Conservation (phyloP, 2,797 vertebrate species). For the Acropternis orthonyx region DNA sequence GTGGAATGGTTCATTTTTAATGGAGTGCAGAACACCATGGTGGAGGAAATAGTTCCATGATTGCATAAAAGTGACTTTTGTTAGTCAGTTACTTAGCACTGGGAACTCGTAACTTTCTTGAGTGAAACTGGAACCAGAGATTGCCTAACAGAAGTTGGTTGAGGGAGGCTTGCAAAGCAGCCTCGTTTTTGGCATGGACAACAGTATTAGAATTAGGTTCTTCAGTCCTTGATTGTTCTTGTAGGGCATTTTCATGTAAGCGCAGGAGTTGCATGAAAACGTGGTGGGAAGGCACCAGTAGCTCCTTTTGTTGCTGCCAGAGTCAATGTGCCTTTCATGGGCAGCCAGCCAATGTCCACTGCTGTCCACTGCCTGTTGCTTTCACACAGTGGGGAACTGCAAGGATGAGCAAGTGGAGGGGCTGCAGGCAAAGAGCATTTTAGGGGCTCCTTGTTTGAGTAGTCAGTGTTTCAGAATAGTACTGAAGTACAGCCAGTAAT, state of each 20-base stretch:
- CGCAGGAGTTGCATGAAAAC: not conserved
- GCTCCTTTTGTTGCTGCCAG: not conserved
- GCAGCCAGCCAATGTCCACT: not conserved
- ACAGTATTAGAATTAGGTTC: not conserved
- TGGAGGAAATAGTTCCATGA: not conserved
- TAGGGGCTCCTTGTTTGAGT: not conserved
- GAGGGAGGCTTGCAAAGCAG: not conserved
- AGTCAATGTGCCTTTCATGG: not conserved
- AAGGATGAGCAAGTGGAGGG: not conserved
- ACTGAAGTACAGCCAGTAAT: not conserved
- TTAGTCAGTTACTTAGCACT: not conserved
- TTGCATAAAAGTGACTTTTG: not conserved
- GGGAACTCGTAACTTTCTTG: not conserved
- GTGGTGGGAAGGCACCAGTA: not conserved
- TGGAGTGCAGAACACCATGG: not conserved
- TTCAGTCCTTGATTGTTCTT: not conserved
- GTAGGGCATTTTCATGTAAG: not conserved
- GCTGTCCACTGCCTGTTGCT: not conserved
- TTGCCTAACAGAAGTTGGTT: not conserved
- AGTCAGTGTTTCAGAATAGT: not conserved
- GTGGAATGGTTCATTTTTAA: not conserved
- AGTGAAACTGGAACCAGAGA: not conserved
- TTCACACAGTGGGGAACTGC: rapidly evolving
- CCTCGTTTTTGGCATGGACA: not conserved
- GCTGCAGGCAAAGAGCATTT: not conserved